Conservation (phyloP, 1,140 invertebrate genomes). For the Drosophila albomicans region DNA sequence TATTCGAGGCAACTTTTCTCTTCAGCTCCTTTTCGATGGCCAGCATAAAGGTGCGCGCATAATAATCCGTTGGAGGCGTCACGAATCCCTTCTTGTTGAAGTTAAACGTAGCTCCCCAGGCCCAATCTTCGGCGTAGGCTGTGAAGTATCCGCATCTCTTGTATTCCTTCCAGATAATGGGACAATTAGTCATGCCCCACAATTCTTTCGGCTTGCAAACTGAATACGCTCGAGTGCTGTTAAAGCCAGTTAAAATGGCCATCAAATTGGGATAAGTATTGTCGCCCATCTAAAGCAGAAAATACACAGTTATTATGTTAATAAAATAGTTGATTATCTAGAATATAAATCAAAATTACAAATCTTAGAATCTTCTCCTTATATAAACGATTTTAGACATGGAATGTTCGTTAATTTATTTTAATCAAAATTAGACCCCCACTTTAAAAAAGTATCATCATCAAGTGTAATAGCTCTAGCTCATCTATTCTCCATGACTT, state of each 20-base stretch:
- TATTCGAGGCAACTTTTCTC: conserved; percentile 45
- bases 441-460: too few species aligned
- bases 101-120: conserved; percentile 91
- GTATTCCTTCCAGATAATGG: conserved; percentile 92
- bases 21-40: conserved; percentile 87
- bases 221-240: conserved; percentile 80
- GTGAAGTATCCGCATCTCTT: conserved; percentile 91
- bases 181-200: conserved; percentile 87
- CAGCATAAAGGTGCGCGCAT: conserved; percentile 90
- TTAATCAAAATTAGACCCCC: too few species aligned
- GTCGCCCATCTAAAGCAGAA: conserved; percentile 86
- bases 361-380: too few species aligned
- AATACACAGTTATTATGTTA: not conserved
- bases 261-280: conserved; percentile 94
- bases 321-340: not conserved
- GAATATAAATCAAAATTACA: too few species aligned
- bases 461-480: too few species aligned
- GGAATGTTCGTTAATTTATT: too few species aligned
- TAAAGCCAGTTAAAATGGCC: conserved; percentile 90
- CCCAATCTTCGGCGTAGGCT: conserved; percentile 91
- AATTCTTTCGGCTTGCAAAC: conserved; percentile 85
- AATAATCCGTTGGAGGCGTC: conserved; percentile 92
- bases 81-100: conserved; percentile 92
- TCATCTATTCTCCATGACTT: too few species aligned
- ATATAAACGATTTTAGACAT: too few species aligned